phyloP scores from a whole-genome alignment of 2,797 vertebrate species.

The Eremophila alpestris region DNA sequence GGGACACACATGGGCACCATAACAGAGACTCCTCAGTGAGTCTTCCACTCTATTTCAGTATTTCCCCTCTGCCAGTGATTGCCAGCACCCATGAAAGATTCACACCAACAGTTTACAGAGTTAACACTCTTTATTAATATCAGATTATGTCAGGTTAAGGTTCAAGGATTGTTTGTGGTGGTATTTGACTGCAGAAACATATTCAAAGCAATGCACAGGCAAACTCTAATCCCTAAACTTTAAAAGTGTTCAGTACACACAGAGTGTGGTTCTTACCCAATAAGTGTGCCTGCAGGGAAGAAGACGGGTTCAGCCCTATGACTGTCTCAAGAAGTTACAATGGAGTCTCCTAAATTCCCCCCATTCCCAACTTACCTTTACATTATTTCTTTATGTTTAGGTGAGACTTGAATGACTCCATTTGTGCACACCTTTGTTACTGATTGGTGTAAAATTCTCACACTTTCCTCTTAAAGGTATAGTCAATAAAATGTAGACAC shows the following conservation, averaged over 20 bases:
- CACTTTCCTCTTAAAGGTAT: neutral
- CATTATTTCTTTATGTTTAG: neutral
- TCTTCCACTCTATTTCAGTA: neutral
- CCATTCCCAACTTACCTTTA: neutral
- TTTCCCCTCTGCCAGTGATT: rapidly evolving
- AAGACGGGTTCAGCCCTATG: neutral
- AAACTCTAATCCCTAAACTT: neutral
- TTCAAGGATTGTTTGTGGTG: neutral
- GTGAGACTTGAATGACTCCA: neutral
- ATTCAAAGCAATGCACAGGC: neutral
- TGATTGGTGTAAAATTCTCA: neutral
- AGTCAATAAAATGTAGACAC: neutral
- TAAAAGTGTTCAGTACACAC: neutral
- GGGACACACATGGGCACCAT: rapidly evolving
- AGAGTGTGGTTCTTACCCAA: neutral
- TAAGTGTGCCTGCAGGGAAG: neutral
- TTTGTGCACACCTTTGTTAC: neutral
- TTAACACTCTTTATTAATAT: neutral
- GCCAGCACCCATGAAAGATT: neutral
- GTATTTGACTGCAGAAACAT: neutral
- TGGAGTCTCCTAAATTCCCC: neutral
- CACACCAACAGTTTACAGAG: neutral
- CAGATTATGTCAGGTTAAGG: neutral
- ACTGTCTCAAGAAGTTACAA: neutral
- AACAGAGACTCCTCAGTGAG: rapidly evolving